Percentiles rank a stretch among this genome's conserved stretches.
These are phyloP conservation scores for Rhopalosiphum padi DNA, from an alignment of 1,140 invertebrate genomes.

Conservation along the genomic window DNA sequence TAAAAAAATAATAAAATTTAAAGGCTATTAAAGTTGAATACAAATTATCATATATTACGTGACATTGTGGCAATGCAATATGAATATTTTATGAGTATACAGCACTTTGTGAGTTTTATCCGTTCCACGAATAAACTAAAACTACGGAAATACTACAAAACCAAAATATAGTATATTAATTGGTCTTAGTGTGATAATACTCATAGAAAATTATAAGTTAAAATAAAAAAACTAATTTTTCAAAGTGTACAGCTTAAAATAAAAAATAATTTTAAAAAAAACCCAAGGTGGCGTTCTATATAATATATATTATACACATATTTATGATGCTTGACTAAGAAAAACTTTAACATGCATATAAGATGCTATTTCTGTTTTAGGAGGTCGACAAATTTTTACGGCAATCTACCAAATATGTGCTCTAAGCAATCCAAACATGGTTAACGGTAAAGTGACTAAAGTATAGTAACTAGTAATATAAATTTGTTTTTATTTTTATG, in stretches of 20 bases:
- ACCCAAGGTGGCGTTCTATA: background rate
- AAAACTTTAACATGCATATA: constrained; percentile 30
- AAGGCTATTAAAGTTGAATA: background rate
- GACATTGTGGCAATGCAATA: background rate
- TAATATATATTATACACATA: background rate
- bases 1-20: constrained; percentile 23
- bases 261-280: background rate
- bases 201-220: background rate
- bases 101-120: constrained; percentile 40
- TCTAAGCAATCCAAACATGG: background rate
- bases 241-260: background rate
- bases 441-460: constrained; percentile 19
- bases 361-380: constrained; percentile 5
- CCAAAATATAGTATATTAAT: constrained; percentile 30
- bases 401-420: background rate
- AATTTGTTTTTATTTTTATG: constrained; percentile 24
- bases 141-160: constrained; percentile 52
- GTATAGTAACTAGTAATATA: background rate
- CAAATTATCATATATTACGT: background rate
- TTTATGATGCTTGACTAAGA: background rate
- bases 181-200: constrained; percentile 19
- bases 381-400: background rate
- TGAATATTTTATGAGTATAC: constrained; percentile 37
- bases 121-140: constrained; percentile 44
- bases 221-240: constrained; percentile 1